Conservation (phyloP, 2,797 vertebrate species). For the Squalus acanthias region DNA sequence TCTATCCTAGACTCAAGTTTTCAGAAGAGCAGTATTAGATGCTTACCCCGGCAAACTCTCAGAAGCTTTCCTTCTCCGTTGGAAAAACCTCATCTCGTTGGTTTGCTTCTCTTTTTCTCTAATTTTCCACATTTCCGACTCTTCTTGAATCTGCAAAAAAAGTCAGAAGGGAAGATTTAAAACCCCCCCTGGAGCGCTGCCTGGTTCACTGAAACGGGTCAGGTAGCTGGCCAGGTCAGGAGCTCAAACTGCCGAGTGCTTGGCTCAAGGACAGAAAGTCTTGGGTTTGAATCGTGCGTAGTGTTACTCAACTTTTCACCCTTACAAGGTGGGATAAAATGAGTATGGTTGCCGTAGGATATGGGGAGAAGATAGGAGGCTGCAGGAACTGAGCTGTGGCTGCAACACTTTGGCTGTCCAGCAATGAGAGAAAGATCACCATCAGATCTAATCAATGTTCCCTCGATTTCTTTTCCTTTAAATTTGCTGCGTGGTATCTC, state of each 20-base stretch:
- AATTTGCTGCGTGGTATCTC: too few species aligned
- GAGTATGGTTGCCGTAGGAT: neutral
- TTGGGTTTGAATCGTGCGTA: neutral
- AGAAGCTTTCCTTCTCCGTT: constrained; percentile 53
- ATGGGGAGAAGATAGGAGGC: neutral
- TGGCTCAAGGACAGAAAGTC: neutral
- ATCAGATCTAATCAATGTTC: neutral
- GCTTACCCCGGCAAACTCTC: neutral
- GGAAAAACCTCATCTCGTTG: constrained; percentile 54
- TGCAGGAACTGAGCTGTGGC: neutral
- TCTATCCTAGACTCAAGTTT: too few species aligned
- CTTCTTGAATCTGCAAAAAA: constrained; percentile 69
- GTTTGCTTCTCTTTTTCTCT: constrained; percentile 76
- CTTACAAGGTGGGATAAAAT: neutral
- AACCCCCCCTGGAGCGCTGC: neutral
- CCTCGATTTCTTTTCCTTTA: too few species aligned
- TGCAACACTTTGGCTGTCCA: neutral
- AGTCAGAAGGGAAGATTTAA: neutral
- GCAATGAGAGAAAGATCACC: neutral
- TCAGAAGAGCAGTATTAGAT: neutral
- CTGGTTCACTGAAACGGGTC: neutral
- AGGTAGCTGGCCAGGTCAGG: neutral
- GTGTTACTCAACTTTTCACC: neutral
- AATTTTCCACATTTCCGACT: constrained; percentile 90
- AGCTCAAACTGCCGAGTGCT: neutral